Evolutionary conservation across 2,888 invertebrate genomes (phyloP).

Genomic region (Heterodera filipjevi): DNA sequence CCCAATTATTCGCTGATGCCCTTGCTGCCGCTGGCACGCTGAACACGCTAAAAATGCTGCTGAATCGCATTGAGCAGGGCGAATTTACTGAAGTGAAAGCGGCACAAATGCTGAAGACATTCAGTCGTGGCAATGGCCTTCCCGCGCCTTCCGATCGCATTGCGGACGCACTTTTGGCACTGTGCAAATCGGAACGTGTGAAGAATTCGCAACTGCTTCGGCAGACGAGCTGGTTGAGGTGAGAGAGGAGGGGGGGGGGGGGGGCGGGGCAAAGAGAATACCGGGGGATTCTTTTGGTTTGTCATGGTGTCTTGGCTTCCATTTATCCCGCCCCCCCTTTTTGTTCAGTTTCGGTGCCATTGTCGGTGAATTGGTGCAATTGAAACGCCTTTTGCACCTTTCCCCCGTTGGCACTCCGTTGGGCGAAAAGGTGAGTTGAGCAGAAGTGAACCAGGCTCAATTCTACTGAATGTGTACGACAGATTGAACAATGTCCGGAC

Average conservation of each 20-base stretch:
- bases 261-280: too few relatives aligned
- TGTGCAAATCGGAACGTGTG: conserved; percentile 22
- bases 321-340: not conserved
- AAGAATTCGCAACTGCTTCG: conserved; percentile 11
- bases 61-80: conserved; percentile 19
- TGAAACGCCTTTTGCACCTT: conserved; percentile 14
- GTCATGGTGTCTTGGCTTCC: conserved; percentile 12
- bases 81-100: conserved; percentile 13
- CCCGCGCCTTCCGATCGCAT: conserved; percentile 28
- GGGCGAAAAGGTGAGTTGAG: not conserved
- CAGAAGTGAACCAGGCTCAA: not conserved
- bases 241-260: too few relatives aligned
- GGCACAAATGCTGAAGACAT: conserved; percentile 25
- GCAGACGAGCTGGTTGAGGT: conserved; percentile 45
- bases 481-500: conserved; percentile 9
- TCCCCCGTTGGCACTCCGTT: conserved; percentile 7
- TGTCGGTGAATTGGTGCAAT: conserved; percentile 45
- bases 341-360: conserved; percentile 38
- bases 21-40: conserved; percentile 42
- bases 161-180: not conserved
- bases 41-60: conserved; percentile 31
- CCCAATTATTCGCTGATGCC: conserved; percentile 47
- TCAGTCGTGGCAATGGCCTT: conserved; percentile 26
- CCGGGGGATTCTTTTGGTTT: not conserved
- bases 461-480: not conserved